Evolutionary conservation across 1,140 invertebrate species (phyloP).

Genomic region (Drosophila teissieri): DNA sequence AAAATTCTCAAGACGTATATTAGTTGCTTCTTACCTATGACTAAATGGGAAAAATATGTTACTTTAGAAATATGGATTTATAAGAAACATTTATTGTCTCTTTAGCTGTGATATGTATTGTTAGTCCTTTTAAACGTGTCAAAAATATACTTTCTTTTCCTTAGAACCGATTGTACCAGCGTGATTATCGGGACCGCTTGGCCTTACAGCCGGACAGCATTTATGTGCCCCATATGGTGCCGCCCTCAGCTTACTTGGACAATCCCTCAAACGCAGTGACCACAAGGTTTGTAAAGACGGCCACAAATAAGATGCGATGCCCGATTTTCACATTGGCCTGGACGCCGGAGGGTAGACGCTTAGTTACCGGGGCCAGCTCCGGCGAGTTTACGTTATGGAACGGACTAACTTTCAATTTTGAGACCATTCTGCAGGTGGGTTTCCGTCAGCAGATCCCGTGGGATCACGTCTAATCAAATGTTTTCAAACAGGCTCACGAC

Average conservation of each 20-base stretch:
- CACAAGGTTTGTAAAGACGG: slow-evolving; percentile 98
- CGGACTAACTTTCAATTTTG: slow-evolving; percentile 99
- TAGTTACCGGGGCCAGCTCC: slow-evolving; percentile 99
- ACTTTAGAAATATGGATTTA: too few relatives aligned
- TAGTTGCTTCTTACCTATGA: too few relatives aligned
- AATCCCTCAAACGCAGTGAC: slow-evolving; percentile 99
- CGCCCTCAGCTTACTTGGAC: slow-evolving; percentile 94
- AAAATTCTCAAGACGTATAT: too few relatives aligned
- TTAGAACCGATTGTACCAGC: slow-evolving; percentile 96
- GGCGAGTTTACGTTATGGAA: slow-evolving; percentile 99
- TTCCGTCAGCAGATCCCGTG: not conserved
- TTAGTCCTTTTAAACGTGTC: not conserved
- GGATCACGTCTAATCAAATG: not conserved
- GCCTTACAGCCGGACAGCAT: slow-evolving; percentile 96
- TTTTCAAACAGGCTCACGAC: slow-evolving; percentile 94
- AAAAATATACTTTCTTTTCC: slow-evolving; percentile 28
- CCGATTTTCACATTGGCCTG: slow-evolving; percentile 99
- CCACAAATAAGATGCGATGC: slow-evolving; percentile 99
- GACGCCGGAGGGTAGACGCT: slow-evolving; percentile 98
- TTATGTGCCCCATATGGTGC: slow-evolving; percentile 94
- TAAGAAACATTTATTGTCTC: too few relatives aligned
- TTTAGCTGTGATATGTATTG: too few relatives aligned
- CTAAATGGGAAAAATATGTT: too few relatives aligned
- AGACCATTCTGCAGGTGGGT: slow-evolving; percentile 98
- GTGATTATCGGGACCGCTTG: slow-evolving; percentile 94